Evolutionary conservation across 2,888 invertebrate genomes (phyloP), one percentile per base, ranked within the genome.

Genomic region (Ophraella communa): DNA sequence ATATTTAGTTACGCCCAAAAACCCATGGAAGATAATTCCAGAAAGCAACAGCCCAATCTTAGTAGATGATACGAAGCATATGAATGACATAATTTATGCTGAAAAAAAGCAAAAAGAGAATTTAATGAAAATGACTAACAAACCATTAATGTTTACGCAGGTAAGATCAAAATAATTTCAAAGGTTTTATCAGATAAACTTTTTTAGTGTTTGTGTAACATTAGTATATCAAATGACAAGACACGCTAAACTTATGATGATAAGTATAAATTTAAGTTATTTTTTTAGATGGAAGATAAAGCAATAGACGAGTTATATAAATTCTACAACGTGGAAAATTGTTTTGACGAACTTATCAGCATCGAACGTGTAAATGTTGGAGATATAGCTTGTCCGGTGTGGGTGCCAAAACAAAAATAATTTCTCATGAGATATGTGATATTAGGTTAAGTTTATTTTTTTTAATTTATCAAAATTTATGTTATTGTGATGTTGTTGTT

Each of bases 231-330:
- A n/a, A n/a, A n/a, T n/a, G n/a, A n/a, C n/a, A n/a, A n/a, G n/a
- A n/a, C n/a, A n/a, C n/a, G n/a, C n/a, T n/a, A n/a, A n/a, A n/a
- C n/a, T n/a, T n/a, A n/a, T n/a, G n/a, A n/a, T n/a, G n/a, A n/a
- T n/a, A n/a, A n/a, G n/a, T n/a, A n/a, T n/a, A n/a, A n/a, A n/a
- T n/a, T n/a, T n/a, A n/a, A n/a, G n/a, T n/a, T n/a, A n/a, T n/a
- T n/a, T 42, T 72, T 74, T 35, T 83, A 92, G 91, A 84, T 93
- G 71, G 95, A 95, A 84, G 95, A 95, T 79, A 89, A 88, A 78
- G 95, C 95, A 0, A 93, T 95, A 71, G 89, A 91, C 66, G 93
- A 94, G 71, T 81, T 95, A 64, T 84, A 88, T 61, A 84, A 85
- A 64, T 91, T 91, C 79, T 95, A 95, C 82, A 89, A 89, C 74